Evolutionary conservation across 2,113 vertebrate genomes (phyloP).

Genomic region (Sturnira hondurensis): DNA sequence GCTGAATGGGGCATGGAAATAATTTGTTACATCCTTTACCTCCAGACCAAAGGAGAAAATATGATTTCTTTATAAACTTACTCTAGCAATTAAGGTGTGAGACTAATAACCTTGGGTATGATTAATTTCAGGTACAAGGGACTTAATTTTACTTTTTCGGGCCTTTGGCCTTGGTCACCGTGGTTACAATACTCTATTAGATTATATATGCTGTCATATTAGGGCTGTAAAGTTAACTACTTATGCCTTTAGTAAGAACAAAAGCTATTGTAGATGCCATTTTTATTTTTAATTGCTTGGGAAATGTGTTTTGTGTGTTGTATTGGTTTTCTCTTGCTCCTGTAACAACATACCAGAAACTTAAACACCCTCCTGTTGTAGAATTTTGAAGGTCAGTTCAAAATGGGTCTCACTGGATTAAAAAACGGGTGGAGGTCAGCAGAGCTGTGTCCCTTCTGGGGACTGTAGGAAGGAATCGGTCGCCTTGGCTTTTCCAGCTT

Average conservation of each 20-base stretch:
- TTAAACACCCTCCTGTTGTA: neutral
- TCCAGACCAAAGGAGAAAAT: neutral
- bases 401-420: neutral
- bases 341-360: neutral
- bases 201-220: conserved; percentile 1
- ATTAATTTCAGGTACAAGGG: neutral
- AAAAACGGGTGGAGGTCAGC: neutral
- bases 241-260: conserved; percentile 45
- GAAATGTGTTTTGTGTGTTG: neutral
- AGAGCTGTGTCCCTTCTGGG: neutral
- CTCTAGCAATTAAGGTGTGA: neutral
- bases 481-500: neutral
- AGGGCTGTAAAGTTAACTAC: neutral
- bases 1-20: neutral
- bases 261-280: neutral
- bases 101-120: neutral
- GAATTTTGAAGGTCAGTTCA: neutral
- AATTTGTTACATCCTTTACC: neutral
- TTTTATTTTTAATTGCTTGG: conserved; percentile 17
- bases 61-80: neutral
- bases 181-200: neutral
- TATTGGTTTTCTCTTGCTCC: neutral
- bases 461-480: neutral
- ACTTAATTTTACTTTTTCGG: neutral
- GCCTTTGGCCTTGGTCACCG: neutral